These are phyloP conservation scores for Poeciliopsis paucimaculata DNA, from an alignment of 2,797 vertebrate genomes.

Conservation along the genomic window DNA sequence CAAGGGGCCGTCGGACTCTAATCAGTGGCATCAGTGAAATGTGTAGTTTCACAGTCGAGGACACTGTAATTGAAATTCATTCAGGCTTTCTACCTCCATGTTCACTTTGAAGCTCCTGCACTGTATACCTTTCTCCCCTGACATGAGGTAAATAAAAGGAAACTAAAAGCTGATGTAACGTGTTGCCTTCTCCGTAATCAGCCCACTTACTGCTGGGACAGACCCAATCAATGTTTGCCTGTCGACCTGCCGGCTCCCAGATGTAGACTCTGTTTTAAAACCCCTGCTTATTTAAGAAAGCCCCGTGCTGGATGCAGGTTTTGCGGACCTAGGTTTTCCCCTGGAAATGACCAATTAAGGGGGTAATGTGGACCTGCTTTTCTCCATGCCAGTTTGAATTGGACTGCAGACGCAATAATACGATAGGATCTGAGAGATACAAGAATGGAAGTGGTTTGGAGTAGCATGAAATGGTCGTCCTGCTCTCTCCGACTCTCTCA, in stretches of 20 bases:
- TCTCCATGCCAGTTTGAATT: constrained; percentile 78
- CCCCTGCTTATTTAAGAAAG: constrained; percentile 77
- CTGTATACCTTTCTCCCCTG: constrained; percentile 56
- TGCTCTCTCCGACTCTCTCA: constrained; percentile 42
- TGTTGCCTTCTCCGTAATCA: constrained; percentile 72
- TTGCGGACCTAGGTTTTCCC: constrained; percentile 77
- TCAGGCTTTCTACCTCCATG: constrained; percentile 37
- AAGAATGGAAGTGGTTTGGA: constrained; percentile 81
- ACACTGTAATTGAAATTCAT: constrained; percentile 65
- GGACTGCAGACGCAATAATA: constrained; percentile 69
- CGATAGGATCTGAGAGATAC: constrained; percentile 80
- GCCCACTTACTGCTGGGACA: constrained; percentile 65
- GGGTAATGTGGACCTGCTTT: constrained; percentile 78
- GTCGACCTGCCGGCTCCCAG: constrained; percentile 69
- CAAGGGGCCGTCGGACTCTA: constrained; percentile 54
- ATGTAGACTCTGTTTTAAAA: constrained; percentile 74
- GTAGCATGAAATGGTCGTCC: constrained; percentile 77
- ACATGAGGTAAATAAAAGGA: constrained; percentile 71
- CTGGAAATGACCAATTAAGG: constrained; percentile 84
- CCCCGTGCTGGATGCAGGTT: constrained; percentile 73
- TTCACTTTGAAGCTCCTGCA: constrained; percentile 61
- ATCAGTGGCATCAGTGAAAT: constrained; percentile 74
- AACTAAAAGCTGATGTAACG: constrained; percentile 74
- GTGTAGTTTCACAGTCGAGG: constrained; percentile 74
- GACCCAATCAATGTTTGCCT: constrained; percentile 74